Evolutionary conservation across 2,888 invertebrate species (phyloP).

Genomic region (Rhaphigaster nebulosa): DNA sequence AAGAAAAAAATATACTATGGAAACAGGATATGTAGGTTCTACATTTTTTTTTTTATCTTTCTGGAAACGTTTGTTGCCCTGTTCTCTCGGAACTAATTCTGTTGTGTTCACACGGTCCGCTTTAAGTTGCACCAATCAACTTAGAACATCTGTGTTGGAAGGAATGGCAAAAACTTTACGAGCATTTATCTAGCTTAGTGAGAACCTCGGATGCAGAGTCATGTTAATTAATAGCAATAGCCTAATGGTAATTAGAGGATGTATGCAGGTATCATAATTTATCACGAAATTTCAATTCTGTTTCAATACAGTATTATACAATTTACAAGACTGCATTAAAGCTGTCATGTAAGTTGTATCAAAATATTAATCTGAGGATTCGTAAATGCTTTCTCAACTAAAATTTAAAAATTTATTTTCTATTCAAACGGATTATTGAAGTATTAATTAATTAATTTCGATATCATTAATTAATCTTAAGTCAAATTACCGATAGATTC

Average conservation of each 20-base stretch:
- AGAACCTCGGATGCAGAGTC: slow-evolving; percentile 5
- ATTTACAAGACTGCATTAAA: background rate
- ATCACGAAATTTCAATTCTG: too few relatives aligned
- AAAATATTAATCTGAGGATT: too few relatives aligned
- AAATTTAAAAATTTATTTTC: too few relatives aligned
- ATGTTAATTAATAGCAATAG: background rate
- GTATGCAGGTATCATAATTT: too few relatives aligned
- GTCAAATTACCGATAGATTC: too few relatives aligned
- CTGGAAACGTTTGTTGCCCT: slow-evolving; percentile 13
- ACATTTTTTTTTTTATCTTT: slow-evolving; percentile 27
- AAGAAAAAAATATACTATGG: background rate
- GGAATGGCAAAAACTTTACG: background rate
- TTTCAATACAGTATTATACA: too few relatives aligned
- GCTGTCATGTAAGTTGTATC: too few relatives aligned
- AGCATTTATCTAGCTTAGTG: background rate
- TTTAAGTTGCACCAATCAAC: slow-evolving; percentile 25
- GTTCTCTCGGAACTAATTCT: slow-evolving; percentile 26
- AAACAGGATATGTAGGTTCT: slow-evolving; percentile 43
- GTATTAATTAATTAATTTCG: too few relatives aligned
- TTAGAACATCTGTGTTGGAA: slow-evolving; percentile 3
- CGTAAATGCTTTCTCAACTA: too few relatives aligned
- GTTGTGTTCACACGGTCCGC: slow-evolving; percentile 21
- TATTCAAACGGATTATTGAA: too few relatives aligned
- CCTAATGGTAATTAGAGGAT: background rate
- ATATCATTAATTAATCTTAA: too few relatives aligned